Conservation (phyloP, 2,888 invertebrate genomes). For the Athalia rosae region DNA sequence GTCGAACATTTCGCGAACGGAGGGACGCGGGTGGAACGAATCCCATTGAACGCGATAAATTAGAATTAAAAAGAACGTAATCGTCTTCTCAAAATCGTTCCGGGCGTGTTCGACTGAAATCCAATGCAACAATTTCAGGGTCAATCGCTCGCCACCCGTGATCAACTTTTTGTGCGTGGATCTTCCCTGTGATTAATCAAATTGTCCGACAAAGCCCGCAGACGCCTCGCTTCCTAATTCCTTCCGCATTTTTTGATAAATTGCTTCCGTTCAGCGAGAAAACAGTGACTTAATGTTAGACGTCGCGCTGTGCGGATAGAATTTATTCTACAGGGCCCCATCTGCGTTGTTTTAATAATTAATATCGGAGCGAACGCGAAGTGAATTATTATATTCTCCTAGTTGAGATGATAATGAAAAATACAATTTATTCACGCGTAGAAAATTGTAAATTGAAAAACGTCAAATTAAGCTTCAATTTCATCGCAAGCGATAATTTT, state of each 20-base stretch:
- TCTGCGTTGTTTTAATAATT: no score
- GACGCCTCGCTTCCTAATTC: conserved; percentile 19
- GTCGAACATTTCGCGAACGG: no score
- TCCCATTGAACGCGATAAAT: no score
- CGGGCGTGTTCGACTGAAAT: background rate
- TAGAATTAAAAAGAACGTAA: no score
- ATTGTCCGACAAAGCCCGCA: conserved; percentile 10
- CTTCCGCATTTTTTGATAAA: conserved; percentile 19
- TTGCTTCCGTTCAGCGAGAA: conserved; percentile 10
- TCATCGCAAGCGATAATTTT: background rate
- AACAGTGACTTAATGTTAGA: background rate
- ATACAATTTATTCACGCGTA: no score
- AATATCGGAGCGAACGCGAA: no score
- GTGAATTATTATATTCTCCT: no score
- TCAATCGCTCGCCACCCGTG: background rate
- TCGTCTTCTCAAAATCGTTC: background rate
- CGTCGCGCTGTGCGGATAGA: background rate
- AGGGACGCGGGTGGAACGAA: no score
- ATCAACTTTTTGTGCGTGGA: conserved; percentile 9
- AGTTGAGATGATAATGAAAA: no score
- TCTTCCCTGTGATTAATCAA: conserved; percentile 32
- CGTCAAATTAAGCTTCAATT: background rate
- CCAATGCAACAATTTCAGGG: conserved; percentile 3
- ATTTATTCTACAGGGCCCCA: background rate
- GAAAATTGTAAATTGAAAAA: background rate